These are phyloP conservation scores for Erpetoichthys calabaricus DNA, from an alignment of 2,797 vertebrate species.

Conservation along the genomic window DNA sequence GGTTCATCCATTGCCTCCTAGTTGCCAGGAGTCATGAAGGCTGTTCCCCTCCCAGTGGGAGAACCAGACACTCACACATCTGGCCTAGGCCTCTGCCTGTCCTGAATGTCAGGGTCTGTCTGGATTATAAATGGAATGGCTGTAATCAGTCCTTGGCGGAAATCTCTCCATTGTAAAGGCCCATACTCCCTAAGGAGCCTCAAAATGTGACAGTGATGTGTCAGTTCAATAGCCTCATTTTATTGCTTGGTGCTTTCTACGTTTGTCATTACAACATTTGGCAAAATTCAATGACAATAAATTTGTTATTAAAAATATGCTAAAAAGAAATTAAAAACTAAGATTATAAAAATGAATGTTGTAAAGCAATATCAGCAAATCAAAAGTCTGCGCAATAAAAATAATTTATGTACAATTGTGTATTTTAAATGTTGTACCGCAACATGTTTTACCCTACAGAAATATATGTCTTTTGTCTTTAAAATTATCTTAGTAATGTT, in stretches of 20 bases:
- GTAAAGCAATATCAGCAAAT: too few relatives aligned
- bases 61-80: slow-evolving; percentile 45
- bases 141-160: slow-evolving; percentile 43
- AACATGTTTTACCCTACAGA: too few relatives aligned
- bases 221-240: slow-evolving; percentile 14
- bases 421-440: too few relatives aligned
- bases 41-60: slow-evolving; percentile 22
- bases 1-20: slow-evolving; percentile 30
- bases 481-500: too few relatives aligned
- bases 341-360: too few relatives aligned
- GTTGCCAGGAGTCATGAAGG: slow-evolving; percentile 33
- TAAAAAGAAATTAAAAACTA: too few relatives aligned
- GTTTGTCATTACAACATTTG: too few relatives aligned
- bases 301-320: too few relatives aligned
- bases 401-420: too few relatives aligned
- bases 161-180: slow-evolving; percentile 7
- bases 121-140: slow-evolving; percentile 39
- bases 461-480: too few relatives aligned
- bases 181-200: background rate
- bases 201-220: slow-evolving; percentile 24
- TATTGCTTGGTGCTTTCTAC: slow-evolving; percentile 3
- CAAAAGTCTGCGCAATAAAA: too few relatives aligned
- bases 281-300: too few relatives aligned
- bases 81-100: slow-evolving; percentile 50
- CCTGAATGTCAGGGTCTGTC: slow-evolving; percentile 40